Conservation (phyloP, 2,888 invertebrate species). For the Phyllotreta striolata region DNA sequence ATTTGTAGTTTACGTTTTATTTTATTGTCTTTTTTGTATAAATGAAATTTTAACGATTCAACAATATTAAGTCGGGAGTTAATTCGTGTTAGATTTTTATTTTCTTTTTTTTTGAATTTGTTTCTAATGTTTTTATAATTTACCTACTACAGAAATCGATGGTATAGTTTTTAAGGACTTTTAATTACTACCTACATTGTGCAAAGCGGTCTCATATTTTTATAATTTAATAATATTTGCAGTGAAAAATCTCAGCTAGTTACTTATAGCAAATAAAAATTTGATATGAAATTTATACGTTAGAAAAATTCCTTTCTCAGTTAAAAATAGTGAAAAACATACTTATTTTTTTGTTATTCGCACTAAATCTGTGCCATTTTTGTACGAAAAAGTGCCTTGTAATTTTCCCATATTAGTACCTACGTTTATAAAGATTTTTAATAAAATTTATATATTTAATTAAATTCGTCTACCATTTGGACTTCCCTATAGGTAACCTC, state of each 20-base stretch:
- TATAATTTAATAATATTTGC: too few relatives aligned
- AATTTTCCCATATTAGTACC: constrained; percentile 51
- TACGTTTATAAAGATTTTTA: constrained; percentile 56
- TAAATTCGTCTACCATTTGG: constrained; percentile 1
- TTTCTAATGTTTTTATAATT: constrained; percentile 13
- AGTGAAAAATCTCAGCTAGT: too few relatives aligned
- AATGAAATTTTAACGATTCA: constrained; percentile 34
- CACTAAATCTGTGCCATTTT: constrained; percentile 57
- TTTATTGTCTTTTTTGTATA: constrained; percentile 33
- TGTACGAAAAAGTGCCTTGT: constrained; percentile 55
- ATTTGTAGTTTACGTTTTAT: constrained; percentile 44
- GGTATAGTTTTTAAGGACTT: too few relatives aligned
- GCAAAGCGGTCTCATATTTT: neutral
- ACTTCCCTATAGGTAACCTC: too few relatives aligned
- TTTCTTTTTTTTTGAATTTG: constrained; percentile 36
- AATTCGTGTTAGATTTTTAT: constrained; percentile 44
- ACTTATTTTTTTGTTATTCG: constrained; percentile 49
- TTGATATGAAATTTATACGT: too few relatives aligned
- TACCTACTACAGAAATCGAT: too few relatives aligned
- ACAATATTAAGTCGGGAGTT: constrained; percentile 45
- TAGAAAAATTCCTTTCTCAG: too few relatives aligned
- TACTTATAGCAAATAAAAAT: too few relatives aligned
- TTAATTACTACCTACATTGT: neutral
- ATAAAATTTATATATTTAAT: constrained; percentile 49
- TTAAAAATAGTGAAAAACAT: neutral